Evolutionary conservation across 1,140 invertebrate species (phyloP).

Genomic region (Palaemon carinicauda): DNA sequence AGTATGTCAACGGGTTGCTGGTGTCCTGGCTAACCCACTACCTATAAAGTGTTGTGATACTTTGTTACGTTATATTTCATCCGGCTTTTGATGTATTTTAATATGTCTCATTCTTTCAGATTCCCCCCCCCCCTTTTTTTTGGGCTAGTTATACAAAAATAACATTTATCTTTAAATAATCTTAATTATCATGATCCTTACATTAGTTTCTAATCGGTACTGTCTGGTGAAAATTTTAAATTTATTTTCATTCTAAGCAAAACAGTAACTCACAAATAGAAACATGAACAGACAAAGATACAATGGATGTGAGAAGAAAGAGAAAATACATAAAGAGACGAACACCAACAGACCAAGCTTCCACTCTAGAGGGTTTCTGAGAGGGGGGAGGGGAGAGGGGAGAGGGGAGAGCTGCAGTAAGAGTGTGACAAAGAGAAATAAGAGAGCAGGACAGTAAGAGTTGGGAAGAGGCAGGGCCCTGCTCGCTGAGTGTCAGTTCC

Average conservation of each 20-base stretch:
- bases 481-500: constrained; percentile 36
- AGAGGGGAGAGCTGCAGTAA: neutral
- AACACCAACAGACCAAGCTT: neutral
- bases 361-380: neutral
- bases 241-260: too few relatives aligned
- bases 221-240: too few relatives aligned
- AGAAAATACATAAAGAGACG: neutral
- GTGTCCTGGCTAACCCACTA: too few relatives aligned
- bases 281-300: neutral
- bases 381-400: neutral
- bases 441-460: neutral
- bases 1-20: too few relatives aligned
- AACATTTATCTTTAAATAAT: neutral
- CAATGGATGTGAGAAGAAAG: neutral
- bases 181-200: neutral
- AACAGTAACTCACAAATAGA: too few relatives aligned
- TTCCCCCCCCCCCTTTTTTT: too few relatives aligned
- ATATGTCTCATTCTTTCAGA: too few relatives aligned
- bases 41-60: too few relatives aligned
- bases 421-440: neutral
- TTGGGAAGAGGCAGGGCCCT: neutral
- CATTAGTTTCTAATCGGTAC: neutral
- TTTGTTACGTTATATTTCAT: too few relatives aligned
- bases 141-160: too few relatives aligned
- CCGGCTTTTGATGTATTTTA: neutral